Conservation (phyloP, 2,113 vertebrate species). For the Mugil cephalus region DNA sequence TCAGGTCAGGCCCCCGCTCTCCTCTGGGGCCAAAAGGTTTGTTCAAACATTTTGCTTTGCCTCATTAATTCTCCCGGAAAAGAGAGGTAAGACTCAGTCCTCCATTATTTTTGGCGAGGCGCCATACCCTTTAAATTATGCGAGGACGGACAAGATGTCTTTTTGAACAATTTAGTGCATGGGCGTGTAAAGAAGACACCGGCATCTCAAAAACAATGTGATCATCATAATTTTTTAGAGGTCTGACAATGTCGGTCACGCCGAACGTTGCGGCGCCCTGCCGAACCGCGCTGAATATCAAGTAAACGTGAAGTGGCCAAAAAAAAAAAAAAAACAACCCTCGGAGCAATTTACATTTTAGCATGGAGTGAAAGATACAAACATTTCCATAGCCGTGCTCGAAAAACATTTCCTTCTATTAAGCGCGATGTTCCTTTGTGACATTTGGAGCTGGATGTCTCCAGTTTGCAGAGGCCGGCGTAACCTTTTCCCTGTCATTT, state of each 20-base stretch:
- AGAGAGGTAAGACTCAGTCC: constrained; percentile 46
- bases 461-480: constrained; percentile 16
- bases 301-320: background rate
- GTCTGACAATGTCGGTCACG: background rate
- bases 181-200: constrained; percentile 5
- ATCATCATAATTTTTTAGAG: background rate
- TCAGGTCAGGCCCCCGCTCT: constrained; percentile 66
- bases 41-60: constrained; percentile 76
- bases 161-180: constrained; percentile 9
- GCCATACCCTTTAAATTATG: constrained; percentile 60
- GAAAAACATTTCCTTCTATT: constrained; percentile 20
- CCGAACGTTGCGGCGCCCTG: background rate
- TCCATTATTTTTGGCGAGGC: constrained; percentile 60
- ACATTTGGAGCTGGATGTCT: constrained; percentile 52
- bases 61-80: constrained; percentile 77
- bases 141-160: constrained; percentile 42
- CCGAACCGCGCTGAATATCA: background rate
- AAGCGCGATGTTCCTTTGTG: constrained; percentile 37
- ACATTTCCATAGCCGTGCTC: constrained; percentile 11
- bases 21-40: constrained; percentile 67
- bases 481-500: constrained; percentile 53
- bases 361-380: background rate
- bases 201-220: background rate
- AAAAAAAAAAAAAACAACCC: too few species aligned
- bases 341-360: constrained; percentile 19